Evolutionary conservation across 1,140 invertebrate genomes (phyloP), one percentile per base, ranked within the genome.

Genomic region (Pogonomyrmex barbatus): DNA sequence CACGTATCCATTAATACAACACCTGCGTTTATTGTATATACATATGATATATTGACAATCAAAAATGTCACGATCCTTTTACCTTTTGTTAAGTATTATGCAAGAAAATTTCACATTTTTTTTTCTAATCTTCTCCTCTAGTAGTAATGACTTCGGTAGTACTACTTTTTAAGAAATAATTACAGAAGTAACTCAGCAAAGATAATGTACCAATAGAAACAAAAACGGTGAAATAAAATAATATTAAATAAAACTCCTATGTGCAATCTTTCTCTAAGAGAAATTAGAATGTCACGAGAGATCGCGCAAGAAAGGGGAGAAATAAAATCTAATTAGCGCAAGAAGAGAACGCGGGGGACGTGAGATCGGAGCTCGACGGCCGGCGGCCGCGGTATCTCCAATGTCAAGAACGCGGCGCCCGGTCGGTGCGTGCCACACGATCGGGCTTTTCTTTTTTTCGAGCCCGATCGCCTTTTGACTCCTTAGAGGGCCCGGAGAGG

Each of bases 361-460:
- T 45, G 5, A 62, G 54, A 52, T 36, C 24, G 54, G 17, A 47
- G 45, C 50, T 71, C 9, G 78, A 39, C 30, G 62, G 50, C 36
- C 56, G 60, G 56, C 42, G 54, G 73, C 24, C 24, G 56, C 36
- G 14, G 30, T 24, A 73, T 81, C 56, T 68, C 76, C 33, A 87
- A 87, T 82, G 87, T 87, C 84, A 89, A 87, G 88, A 89, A 65
- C 88, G 71, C 76, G 88, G 84, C 88, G 87, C 87, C 84, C 47
- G 17, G 62, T 89, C 83, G 75, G 83, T 86, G 76, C 83, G 76
- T 88, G 86, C 81, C 76, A 50, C 68, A 86, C 60, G 87, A 82
- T 71, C 71, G 70, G 67, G 42, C 50, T 86, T 86, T 71, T 42
- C 68, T 71, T 82, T 36, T 85, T 87, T 87, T 89, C 52, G 4